Percentiles rank a stretch among this genome's conserved stretches.
phyloP scores from a whole-genome alignment of 2,113 vertebrate genomes.

The Oncorhynchus mykiss region DNA sequence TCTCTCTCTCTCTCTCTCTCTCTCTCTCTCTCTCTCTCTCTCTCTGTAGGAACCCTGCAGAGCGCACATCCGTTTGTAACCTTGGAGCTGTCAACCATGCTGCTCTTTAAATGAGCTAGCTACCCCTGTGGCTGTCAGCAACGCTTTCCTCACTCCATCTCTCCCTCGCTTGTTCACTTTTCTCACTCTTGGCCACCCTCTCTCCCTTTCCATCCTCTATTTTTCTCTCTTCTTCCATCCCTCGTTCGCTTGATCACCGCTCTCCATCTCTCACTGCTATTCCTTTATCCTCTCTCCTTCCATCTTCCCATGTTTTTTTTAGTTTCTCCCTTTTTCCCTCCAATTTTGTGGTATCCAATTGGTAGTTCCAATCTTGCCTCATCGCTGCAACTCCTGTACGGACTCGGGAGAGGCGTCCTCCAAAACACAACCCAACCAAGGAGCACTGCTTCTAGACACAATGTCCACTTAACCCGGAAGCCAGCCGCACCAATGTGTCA shows the following conservation, averaged over 20 bases:
- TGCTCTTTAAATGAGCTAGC: constrained; percentile 48
- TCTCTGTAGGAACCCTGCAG: constrained; percentile 21
- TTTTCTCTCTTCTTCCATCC: not conserved
- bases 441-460: too few relatives aligned
- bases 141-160: constrained; percentile 6
- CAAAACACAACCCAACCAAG: too few relatives aligned
- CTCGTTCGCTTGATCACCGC: not conserved
- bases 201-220: constrained; percentile 12
- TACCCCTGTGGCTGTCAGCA: constrained; percentile 35
- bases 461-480: too few relatives aligned
- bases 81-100: constrained; percentile 34
- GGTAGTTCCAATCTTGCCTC: too few relatives aligned
- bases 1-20: not conserved
- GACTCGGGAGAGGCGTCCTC: too few relatives aligned
- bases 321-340: too few relatives aligned
- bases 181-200: constrained; percentile 9
- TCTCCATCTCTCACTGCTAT: constrained; percentile 1
- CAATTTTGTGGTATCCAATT: too few relatives aligned
- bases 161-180: not conserved
- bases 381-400: too few relatives aligned
- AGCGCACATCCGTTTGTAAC: constrained; percentile 39
- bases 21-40: not conserved
- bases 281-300: not conserved
- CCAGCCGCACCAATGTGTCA: too few relatives aligned
- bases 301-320: not conserved